Conservation (phyloP, 2,113 vertebrate species). For the Festucalex cinctus region DNA sequence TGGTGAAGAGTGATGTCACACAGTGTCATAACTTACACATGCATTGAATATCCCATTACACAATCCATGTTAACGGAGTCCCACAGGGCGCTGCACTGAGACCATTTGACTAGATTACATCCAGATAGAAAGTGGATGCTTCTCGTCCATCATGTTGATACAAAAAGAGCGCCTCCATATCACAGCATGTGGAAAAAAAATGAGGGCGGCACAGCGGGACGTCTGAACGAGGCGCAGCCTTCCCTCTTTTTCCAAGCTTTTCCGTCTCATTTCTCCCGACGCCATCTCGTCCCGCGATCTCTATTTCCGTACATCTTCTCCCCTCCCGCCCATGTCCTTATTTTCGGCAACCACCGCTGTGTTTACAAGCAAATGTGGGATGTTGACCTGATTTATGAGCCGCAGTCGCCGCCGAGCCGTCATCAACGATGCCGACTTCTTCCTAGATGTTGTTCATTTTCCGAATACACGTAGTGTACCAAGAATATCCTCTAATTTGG, state of each 20-base stretch:
- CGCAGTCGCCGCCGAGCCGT: not conserved
- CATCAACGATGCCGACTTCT: not conserved
- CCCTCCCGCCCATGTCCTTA: not conserved
- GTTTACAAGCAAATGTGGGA: not conserved
- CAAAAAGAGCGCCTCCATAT: not conserved
- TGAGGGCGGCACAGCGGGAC: not conserved
- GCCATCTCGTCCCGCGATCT: not conserved
- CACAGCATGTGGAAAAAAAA: not conserved
- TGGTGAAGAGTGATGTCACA: no score
- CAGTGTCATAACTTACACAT: no score
- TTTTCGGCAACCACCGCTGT: not conserved
- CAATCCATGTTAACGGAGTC: not conserved
- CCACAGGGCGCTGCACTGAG: not conserved
- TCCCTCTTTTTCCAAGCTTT: not conserved
- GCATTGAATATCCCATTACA: not conserved
- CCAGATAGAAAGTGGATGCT: not conserved
- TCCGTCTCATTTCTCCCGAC: not conserved
- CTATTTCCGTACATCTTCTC: not conserved
- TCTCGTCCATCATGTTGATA: not conserved
- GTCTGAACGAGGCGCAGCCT: not conserved
- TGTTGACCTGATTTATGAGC: not conserved
- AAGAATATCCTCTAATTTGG: no score
- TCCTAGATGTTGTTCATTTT: not conserved
- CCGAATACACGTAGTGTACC: no score
- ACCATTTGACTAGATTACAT: not conserved